Base-by-base conservation (phyloP, 2,888 invertebrate species). In the Mystacides longicornis region DNA sequence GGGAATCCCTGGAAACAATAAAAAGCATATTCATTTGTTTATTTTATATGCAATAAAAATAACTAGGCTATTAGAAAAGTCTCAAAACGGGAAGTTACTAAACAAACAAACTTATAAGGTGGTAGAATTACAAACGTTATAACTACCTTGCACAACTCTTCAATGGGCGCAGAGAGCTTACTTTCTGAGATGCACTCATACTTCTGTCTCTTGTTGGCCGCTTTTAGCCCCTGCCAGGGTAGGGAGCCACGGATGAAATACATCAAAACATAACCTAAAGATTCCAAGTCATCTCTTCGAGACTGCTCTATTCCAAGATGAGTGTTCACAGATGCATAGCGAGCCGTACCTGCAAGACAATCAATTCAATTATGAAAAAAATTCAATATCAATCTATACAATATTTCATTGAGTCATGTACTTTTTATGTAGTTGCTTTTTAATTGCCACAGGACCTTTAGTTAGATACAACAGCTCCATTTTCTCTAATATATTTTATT, bases 201-300 rank as follows among this genome's bases (percentile, higher is more conserved):
- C 74, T 99, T 99, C 77, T 99, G 99, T 64, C 96, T 85, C 77
- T 99, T 99, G 33, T 96, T 99, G 57, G 96, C 97, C 4, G 99
- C 99, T 72, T 98, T 97, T 27, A 99, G 79, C 18, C 99, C 99
- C 77, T 99, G 99, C 99, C 99, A 99, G n/a, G 99, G 99, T 68
- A 99, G 81, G 65, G 93, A 93, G 64, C 99, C 99, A 65, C 96
- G 83, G 76, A 98, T 95, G 74, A 99, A 99, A 80, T 99, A 99
- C 98, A 99, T 99, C 67, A 99, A 85, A 65, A 99, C 98, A 72
- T 99, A 99, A 63, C 99, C 99, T 71, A 99, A 80, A 52, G 97
- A 97, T 77, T 98, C 98, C 71, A 98, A 81, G 78, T 98, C 98
- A 72, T 98, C 98, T 67, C 98, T 85, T 65, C 98, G 85, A 65